Percentiles rank a stretch among this genome's conserved stretches.
Evolutionary conservation across 1,140 invertebrate species (phyloP).

Genomic region (Eurosta solidaginis): DNA sequence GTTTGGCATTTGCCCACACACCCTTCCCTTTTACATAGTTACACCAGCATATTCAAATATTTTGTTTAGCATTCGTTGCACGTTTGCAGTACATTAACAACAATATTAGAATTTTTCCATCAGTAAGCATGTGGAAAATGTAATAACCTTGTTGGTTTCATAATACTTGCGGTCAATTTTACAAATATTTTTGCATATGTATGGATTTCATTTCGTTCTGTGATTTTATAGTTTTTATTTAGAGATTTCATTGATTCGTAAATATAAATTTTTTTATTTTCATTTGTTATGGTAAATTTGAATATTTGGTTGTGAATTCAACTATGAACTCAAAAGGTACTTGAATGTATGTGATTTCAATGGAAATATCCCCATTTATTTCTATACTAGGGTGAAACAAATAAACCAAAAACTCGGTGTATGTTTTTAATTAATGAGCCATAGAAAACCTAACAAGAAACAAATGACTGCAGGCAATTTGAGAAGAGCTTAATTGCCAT

Average conservation of each 20-base stretch:
- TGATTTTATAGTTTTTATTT: background rate
- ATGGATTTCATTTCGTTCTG: background rate
- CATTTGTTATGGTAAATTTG: background rate
- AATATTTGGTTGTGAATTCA: background rate
- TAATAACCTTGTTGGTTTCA: background rate
- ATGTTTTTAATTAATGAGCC: no score
- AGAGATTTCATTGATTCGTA: background rate
- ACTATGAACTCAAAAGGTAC: background rate
- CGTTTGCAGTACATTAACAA: conserved; percentile 14
- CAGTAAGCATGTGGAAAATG: background rate
- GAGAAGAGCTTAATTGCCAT: no score
- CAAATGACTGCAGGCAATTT: no score
- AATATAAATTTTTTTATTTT: background rate
- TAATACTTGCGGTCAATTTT: background rate
- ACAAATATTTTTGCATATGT: background rate
- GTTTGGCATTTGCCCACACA: background rate
- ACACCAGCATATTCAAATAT: background rate
- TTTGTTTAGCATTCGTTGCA: background rate
- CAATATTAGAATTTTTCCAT: conserved; percentile 2
- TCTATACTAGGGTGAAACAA: no score
- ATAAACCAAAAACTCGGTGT: no score
- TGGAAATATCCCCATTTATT: background rate
- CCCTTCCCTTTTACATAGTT: background rate
- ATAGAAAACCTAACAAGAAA: no score
- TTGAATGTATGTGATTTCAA: background rate